A percentile compares a stretch with the other conserved stretches of the same genome.
These are phyloP conservation scores for Phoronis australis DNA, from an alignment of 2,888 invertebrate genomes.

Conservation along the genomic window DNA sequence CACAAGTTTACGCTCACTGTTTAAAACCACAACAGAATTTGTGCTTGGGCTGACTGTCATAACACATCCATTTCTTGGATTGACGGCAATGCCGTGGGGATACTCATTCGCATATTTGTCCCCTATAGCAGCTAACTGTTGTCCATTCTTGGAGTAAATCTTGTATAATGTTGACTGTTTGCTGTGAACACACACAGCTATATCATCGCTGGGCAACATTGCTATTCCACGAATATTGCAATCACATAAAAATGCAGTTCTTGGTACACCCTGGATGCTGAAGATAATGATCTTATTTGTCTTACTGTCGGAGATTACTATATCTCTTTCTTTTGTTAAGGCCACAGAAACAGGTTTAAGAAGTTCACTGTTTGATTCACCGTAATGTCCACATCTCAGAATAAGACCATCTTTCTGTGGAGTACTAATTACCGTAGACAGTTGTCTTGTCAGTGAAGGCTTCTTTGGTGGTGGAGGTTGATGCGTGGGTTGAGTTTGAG, in stretches of 20 bases:
- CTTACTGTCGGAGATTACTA: constrained; percentile 30
- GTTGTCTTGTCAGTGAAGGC: background rate
- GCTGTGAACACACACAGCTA: constrained; percentile 29
- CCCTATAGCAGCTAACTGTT: constrained; percentile 25
- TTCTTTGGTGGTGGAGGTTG: constrained; percentile 1
- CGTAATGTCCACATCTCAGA: constrained; percentile 31
- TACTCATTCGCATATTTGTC: constrained; percentile 29
- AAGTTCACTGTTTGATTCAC: constrained; percentile 26
- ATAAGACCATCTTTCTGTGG: constrained; percentile 24
- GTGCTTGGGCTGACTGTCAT: too few relatives aligned
- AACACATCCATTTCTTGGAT: constrained; percentile 15
- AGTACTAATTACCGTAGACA: too few relatives aligned
- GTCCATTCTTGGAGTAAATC: constrained; percentile 24
- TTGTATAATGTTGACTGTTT: constrained; percentile 29
- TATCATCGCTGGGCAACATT: constrained; percentile 23
- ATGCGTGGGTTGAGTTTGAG: background rate
- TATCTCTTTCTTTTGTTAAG: constrained; percentile 28
- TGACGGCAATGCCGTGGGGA: constrained; percentile 30
- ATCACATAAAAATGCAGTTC: constrained; percentile 23
- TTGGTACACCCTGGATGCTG: constrained; percentile 24
- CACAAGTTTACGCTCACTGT: too few relatives aligned
- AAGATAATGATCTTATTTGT: constrained; percentile 36
- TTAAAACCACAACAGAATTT: too few relatives aligned
- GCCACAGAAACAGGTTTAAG: constrained; percentile 35
- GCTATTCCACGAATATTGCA: constrained; percentile 31